Conservation (phyloP, 2,888 invertebrate species). For the Protophormia terraenovae region DNA sequence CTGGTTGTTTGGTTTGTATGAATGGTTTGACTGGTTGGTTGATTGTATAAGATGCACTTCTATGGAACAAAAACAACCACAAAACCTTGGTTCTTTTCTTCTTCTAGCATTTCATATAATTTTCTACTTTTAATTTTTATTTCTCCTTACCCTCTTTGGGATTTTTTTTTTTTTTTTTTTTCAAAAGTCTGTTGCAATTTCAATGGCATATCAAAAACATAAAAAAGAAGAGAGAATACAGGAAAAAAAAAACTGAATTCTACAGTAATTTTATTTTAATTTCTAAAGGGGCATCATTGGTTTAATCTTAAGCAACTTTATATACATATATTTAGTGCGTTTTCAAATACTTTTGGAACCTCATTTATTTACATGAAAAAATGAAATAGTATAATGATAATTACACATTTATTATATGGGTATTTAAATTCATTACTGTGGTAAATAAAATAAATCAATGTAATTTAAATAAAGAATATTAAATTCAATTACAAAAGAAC, state of each 20-base stretch:
- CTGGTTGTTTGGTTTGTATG: conserved; percentile 42
- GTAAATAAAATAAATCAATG: neutral
- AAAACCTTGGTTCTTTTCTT: conserved; percentile 51
- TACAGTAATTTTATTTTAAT: conserved; percentile 28
- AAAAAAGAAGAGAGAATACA: neutral
- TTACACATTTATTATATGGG: neutral
- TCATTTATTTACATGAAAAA: neutral
- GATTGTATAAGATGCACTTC: conserved; percentile 66
- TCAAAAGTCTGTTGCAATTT: conserved; percentile 61
- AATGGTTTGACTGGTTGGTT: conserved; percentile 59
- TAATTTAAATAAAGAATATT: neutral
- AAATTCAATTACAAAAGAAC: too few relatives aligned
- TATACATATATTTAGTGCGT: conserved; percentile 26
- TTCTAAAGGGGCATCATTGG: conserved; percentile 39
- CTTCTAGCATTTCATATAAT: conserved; percentile 1
- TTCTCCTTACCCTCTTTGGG: neutral
- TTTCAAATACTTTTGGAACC: neutral
- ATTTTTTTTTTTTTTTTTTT: too few relatives aligned
- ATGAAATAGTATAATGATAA: neutral
- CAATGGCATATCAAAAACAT: conserved; percentile 42
- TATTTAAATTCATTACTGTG: neutral
- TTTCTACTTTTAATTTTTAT: conserved; percentile 26
- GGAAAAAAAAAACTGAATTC: neutral
- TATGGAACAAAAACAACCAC: conserved; percentile 63
- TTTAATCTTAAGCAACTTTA: conserved; percentile 31